These are phyloP conservation scores for Nothocercus nigrocapillus DNA, from an alignment of 2,113 vertebrate genomes.

Conservation along the genomic window DNA sequence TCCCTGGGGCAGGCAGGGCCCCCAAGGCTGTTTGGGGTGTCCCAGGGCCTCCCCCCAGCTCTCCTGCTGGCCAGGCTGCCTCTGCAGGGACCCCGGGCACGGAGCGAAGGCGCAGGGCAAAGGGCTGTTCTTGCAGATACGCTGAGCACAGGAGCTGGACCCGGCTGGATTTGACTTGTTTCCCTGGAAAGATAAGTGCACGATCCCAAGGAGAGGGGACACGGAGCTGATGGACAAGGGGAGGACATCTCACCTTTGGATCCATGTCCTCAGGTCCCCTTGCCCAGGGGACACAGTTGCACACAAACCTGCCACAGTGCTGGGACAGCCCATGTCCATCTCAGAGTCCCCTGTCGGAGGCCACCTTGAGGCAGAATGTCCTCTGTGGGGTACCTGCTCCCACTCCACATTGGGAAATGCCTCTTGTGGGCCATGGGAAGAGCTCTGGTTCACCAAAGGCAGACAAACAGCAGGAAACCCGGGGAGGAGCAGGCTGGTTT, in stretches of 20 bases:
- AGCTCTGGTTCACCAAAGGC: neutral
- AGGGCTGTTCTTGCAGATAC: constrained; percentile 13
- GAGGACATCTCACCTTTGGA: neutral
- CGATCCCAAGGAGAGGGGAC: neutral
- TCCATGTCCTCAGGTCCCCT: neutral
- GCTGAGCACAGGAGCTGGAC: neutral
- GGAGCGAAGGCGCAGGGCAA: neutral
- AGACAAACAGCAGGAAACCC: accelerated
- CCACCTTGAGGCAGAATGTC: too few species aligned
- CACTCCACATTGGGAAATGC: accelerated
- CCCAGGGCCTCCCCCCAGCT: neutral
- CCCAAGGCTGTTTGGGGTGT: neutral
- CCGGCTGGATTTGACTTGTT: neutral
- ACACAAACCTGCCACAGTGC: neutral
- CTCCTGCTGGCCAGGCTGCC: accelerated
- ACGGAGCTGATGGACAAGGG: neutral
- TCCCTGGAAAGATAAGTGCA: neutral
- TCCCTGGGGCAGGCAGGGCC: neutral
- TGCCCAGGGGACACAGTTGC: neutral
- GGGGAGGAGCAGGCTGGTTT: neutral
- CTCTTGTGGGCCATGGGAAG: neutral
- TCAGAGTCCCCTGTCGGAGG: neutral
- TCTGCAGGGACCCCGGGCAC: accelerated
- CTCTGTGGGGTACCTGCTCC: too few species aligned
- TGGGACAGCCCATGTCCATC: neutral